Base-by-base conservation (phyloP, 2,113 vertebrate species). In the Tapirus terrestris region DNA sequence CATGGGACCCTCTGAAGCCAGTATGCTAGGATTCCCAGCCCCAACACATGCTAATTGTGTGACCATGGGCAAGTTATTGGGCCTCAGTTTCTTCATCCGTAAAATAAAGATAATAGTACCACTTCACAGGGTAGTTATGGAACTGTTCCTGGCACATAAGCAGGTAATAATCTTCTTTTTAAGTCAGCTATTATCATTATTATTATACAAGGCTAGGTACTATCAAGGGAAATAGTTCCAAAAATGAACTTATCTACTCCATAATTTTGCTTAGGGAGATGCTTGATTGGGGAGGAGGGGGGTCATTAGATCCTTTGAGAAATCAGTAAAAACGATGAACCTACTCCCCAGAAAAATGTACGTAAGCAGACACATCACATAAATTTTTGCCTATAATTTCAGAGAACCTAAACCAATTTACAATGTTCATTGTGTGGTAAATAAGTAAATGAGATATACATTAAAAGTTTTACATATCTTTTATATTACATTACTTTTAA, bases 391-490 rank as follows among this genome's bases (percentile, higher is more conserved):
- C 27, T 61, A 23, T 72, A 67, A 86, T 76, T 82, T 95, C 56
- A 94, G n/a, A 80, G 43, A 25, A 61, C n/a, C n/a, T 96, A 93
- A 76, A 45, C n/a, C 43, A 87, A 81, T 92, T 80, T 60, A 87
- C 12, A 90, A 29, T 63, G 13, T 61, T 86, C 21, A 20, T 51
- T 93, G 33, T 87, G 17, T 89, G 90, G 6, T 83, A 77, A 77
- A 53, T 75, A 56, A 61, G 73, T 76, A 88, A 92, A 82, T 76
- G 91, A 43, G 23, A 45, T 80, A 9, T 33, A 45, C 68, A 9
- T 21, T 48, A 56, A 85, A 79, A 29, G 13, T 20, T 63, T 60
- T 70, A 29, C 20, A 25, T 81, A 70, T 76, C n/a, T 76, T 87
- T 90, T 73, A 70, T 7, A n/a, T 75, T 87, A 45, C 16, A 87